These are phyloP conservation scores for Tympanoctomys barrerae DNA, from an alignment of 2,797 vertebrate genomes.

Conservation along the genomic window DNA sequence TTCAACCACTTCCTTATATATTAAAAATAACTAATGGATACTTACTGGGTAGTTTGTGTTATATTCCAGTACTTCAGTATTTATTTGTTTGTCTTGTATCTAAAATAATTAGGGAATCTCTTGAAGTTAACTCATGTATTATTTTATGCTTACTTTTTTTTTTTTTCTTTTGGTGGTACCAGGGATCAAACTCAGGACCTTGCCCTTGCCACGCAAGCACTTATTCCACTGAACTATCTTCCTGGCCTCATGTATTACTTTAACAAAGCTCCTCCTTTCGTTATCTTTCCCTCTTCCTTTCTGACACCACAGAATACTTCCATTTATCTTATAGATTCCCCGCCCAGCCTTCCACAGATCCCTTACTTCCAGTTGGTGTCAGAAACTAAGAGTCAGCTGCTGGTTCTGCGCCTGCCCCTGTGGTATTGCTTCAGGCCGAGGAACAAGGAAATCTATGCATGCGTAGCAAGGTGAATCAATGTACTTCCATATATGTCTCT, in stretches of 20 bases:
- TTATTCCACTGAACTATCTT: no score
- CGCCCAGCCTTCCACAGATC: no score
- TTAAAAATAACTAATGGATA: not conserved
- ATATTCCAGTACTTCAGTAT: not conserved
- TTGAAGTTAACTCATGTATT: not conserved
- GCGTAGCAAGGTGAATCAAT: rapidly evolving
- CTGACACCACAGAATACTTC: not conserved
- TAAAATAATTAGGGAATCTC: not conserved
- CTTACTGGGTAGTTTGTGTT: not conserved
- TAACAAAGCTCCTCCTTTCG: not conserved
- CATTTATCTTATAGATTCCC: no score
- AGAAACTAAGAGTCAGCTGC: not conserved
- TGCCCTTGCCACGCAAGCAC: no score
- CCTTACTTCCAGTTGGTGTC: not conserved
- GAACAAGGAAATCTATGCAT: not conserved
- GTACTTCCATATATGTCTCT: not conserved
- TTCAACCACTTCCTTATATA: not conserved
- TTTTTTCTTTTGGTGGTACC: no score
- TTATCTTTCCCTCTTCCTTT: not conserved
- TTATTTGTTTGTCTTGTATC: not conserved
- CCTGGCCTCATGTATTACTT: not conserved
- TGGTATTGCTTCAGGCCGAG: not conserved
- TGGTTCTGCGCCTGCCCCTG: not conserved
- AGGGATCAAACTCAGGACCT: no score
- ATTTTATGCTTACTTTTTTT: no score